phyloP scores from a whole-genome alignment of 2,113 vertebrate species.

The Cebidichthys violaceus region DNA sequence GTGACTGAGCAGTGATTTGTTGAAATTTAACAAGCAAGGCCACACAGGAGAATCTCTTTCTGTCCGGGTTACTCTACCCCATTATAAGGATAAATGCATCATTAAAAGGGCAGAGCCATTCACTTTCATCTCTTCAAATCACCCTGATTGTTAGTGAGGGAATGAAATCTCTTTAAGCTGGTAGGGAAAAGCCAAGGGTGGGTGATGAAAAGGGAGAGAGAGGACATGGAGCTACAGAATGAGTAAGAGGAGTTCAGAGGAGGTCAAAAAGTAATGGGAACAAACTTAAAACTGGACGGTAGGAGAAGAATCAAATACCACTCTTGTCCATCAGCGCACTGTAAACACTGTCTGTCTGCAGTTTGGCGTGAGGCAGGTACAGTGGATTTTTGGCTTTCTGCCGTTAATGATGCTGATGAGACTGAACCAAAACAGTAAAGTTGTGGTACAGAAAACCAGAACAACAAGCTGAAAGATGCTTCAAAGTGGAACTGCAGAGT shows the following conservation, averaged over 20 bases:
- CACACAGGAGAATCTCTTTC: conserved; percentile 15
- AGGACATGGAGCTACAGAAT: conserved; percentile 10
- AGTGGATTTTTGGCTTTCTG: background rate
- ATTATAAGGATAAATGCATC: conserved; percentile 34
- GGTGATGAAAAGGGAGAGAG: background rate
- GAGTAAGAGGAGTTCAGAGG: conserved; percentile 5
- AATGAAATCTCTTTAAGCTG: conserved; percentile 17
- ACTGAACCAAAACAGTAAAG: background rate
- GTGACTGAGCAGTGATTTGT: conserved; percentile 46
- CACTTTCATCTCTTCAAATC: conserved; percentile 34
- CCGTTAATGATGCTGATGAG: no score
- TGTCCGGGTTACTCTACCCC: conserved; percentile 18
- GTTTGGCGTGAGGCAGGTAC: background rate
- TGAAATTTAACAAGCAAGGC: conserved; percentile 58
- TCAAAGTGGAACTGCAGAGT: background rate
- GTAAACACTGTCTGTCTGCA: background rate
- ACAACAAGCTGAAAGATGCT: background rate
- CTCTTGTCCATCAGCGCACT: background rate
- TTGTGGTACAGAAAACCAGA: background rate
- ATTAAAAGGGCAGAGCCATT: conserved; percentile 36
- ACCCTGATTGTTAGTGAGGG: conserved; percentile 20
- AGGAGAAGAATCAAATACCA: background rate
- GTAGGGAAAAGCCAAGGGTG: background rate
- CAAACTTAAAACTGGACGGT: conserved; percentile 9
- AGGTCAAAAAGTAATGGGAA: conserved; percentile 5